Percentiles rank a stretch among this genome's conserved stretches.
These are phyloP conservation scores for Sebastes trivittatus DNA, from an alignment of 2,797 vertebrate species.

Conservation along the genomic window DNA sequence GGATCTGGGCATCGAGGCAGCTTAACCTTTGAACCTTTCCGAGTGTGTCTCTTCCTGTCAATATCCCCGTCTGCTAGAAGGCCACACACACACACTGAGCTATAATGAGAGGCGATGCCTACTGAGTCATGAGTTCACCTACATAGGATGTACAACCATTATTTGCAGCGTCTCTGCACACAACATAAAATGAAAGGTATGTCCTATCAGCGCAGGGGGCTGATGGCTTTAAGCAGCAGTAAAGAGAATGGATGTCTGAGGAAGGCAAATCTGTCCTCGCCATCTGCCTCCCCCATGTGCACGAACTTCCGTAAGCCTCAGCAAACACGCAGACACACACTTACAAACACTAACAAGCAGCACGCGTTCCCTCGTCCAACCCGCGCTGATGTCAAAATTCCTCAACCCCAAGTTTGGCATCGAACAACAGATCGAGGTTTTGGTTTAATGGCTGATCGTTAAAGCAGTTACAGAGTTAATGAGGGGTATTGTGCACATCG, in stretches of 20 bases:
- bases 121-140: neutral
- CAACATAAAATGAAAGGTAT: constrained; percentile 14
- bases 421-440: constrained; percentile 8
- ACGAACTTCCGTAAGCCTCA: constrained; percentile 60
- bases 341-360: constrained; percentile 34
- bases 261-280: constrained; percentile 71
- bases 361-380: neutral
- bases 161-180: constrained; percentile 6
- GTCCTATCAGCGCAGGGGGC: constrained; percentile 24
- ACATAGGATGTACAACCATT: neutral
- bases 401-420: neutral
- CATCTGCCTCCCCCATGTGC: constrained; percentile 74
- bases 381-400: constrained; percentile 4
- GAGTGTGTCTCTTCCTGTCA: constrained; percentile 39
- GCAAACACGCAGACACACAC: constrained; percentile 49
- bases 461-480: constrained; percentile 46
- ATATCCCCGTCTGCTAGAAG: neutral
- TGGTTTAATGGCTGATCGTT: constrained; percentile 18
- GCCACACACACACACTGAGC: constrained; percentile 1
- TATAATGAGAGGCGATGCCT: neutral
- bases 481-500: constrained; percentile 31
- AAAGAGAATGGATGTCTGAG: constrained; percentile 56
- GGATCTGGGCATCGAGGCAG: constrained; percentile 70
- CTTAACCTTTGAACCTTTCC: constrained; percentile 74
- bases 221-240: constrained; percentile 46